Evolutionary conservation across 1,140 invertebrate species (phyloP).

Genomic region (Prorops nasuta): DNA sequence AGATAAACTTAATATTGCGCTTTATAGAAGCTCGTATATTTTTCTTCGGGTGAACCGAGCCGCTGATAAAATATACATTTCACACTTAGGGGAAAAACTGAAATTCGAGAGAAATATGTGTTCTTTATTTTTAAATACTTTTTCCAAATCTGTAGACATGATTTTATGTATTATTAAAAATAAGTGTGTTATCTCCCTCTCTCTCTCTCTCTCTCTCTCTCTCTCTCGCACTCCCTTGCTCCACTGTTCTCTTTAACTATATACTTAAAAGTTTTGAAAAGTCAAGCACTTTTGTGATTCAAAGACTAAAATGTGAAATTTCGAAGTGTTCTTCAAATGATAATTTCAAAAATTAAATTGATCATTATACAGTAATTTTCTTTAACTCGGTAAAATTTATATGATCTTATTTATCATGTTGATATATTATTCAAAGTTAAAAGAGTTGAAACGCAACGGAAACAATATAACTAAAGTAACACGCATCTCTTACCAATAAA

Average conservation of each 20-base stretch:
- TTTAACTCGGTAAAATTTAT: neutral
- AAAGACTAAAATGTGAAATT: slow-evolving; percentile 29
- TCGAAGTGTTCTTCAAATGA: slow-evolving; percentile 26
- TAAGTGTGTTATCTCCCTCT: neutral
- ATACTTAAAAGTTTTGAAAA: slow-evolving; percentile 27
- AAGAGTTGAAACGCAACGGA: slow-evolving; percentile 1
- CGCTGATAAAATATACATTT: slow-evolving; percentile 36
- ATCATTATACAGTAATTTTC: too few species aligned
- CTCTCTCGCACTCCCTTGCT: slow-evolving; percentile 1
- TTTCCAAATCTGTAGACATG: neutral
- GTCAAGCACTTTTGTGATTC: slow-evolving; percentile 27
- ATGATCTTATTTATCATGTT: neutral
- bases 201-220: neutral
- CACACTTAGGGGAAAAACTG: too few species aligned
- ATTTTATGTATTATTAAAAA: neutral
- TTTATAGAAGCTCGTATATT: slow-evolving; percentile 27
- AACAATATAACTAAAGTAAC: slow-evolving; percentile 15
- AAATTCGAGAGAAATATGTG: too few species aligned
- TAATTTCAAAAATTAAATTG: neutral
- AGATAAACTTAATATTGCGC: slow-evolving; percentile 27
- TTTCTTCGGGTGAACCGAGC: slow-evolving; percentile 24
- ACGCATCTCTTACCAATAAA: neutral
- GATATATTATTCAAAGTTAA: neutral
- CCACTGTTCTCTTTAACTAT: neutral
- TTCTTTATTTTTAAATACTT: too few species aligned